A percentile compares a stretch with the other conserved stretches of the same genome.
phyloP scores from a whole-genome alignment of 2,113 vertebrate species.

The Pseudolaguvia tuberculata region DNA sequence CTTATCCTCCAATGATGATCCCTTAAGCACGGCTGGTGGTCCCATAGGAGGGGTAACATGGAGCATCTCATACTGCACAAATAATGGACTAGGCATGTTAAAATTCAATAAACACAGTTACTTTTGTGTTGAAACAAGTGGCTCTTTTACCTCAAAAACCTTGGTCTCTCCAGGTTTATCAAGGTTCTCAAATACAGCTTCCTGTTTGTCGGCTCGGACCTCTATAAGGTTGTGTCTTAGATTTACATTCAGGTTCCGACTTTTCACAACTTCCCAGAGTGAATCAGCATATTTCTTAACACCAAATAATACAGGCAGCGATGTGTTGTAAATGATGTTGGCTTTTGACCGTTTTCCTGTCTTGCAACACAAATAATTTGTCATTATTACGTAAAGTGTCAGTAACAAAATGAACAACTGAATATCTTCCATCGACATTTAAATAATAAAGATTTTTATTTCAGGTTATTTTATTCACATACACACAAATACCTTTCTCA shows the following conservation, averaged over 20 bases:
- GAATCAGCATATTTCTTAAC: constrained; percentile 91
- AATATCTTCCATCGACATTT: neutral
- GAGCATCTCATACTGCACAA: constrained; percentile 89
- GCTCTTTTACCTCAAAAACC: constrained; percentile 70
- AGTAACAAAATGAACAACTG: neutral
- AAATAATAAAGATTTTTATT: neutral
- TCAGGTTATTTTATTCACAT: neutral
- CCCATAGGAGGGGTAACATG: constrained; percentile 97
- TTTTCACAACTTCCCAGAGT: constrained; percentile 78
- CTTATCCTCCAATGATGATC: constrained; percentile 72
- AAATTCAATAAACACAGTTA: neutral
- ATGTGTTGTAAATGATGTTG: constrained; percentile 88
- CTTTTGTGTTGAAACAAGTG: neutral
- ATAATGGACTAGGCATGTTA: constrained; percentile 5
- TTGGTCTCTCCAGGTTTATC: constrained; percentile 83
- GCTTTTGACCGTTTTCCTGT: constrained; percentile 83
- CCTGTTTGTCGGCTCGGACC: constrained; percentile 83
- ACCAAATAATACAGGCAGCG: constrained; percentile 84
- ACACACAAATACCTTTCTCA: constrained; percentile 77
- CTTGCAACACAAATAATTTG: constrained; percentile 53
- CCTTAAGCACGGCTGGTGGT: constrained; percentile 75
- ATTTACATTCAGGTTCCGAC: constrained; percentile 78
- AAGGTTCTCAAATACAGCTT: constrained; percentile 92
- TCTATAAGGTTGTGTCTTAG: constrained; percentile 82
- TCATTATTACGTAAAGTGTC: neutral